Percentiles rank a stretch among this genome's conserved stretches.
These are phyloP conservation scores for Oreochromis aureus DNA, from an alignment of 2,113 vertebrate species.

Conservation along the genomic window DNA sequence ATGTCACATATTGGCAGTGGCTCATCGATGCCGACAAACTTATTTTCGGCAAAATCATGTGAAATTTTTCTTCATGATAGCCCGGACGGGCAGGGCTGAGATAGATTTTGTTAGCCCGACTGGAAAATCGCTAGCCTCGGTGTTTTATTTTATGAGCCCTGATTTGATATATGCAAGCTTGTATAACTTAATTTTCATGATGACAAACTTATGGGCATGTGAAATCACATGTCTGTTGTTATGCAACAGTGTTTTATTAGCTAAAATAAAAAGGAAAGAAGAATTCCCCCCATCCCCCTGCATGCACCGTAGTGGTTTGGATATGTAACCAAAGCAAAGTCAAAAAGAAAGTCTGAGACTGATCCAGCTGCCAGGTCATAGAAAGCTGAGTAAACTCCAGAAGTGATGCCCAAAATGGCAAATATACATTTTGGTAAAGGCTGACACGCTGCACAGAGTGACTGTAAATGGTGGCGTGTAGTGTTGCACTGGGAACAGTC, in stretches of 20 bases:
- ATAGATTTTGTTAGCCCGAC: too few relatives aligned
- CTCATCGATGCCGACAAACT: too few relatives aligned
- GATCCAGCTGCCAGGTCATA: background rate
- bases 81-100: too few relatives aligned
- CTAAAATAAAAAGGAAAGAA: background rate
- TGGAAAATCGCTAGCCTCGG: too few relatives aligned
- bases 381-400: background rate
- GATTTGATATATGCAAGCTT: background rate
- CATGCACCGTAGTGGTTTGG: background rate
- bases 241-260: background rate
- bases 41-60: too few relatives aligned
- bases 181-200: background rate
- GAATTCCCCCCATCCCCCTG: background rate
- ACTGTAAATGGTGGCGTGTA: background rate
- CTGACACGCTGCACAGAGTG: background rate
- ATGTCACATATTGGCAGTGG: too few relatives aligned
- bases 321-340: constrained; percentile 16
- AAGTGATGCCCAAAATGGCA: background rate
- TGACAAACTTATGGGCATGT: background rate
- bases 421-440: background rate
- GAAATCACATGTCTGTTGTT: background rate
- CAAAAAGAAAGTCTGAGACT: background rate
- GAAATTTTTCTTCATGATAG: too few relatives aligned
- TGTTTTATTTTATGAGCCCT: too few relatives aligned
- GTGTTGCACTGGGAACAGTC: background rate